Evolutionary conservation across 2,113 vertebrate species (phyloP).

Genomic region (Brienomyrus longianalis): DNA sequence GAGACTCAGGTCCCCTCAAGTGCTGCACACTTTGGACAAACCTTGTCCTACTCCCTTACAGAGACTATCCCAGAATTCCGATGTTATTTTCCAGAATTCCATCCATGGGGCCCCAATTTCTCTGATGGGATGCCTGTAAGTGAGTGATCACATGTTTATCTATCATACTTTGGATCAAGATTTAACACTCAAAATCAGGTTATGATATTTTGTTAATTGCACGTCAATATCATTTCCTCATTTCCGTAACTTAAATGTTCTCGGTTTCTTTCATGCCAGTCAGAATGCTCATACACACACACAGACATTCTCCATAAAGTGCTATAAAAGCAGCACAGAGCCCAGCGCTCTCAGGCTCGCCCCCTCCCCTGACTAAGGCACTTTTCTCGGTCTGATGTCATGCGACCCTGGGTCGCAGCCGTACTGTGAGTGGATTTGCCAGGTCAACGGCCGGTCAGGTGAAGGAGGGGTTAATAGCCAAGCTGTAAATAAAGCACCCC

Average conservation of each 20-base stretch:
- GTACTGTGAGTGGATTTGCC: neutral
- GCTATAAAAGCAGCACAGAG: neutral
- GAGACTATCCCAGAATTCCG: slow-evolving; percentile 11
- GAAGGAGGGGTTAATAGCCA: neutral
- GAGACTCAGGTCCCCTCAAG: neutral
- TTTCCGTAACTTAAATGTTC: neutral
- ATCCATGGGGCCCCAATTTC: neutral
- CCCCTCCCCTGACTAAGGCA: neutral
- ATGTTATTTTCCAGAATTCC: slow-evolving; percentile 16
- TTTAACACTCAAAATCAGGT: neutral
- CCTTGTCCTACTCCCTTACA: too few relatives aligned
- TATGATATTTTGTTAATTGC: neutral
- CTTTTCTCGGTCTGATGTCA: neutral
- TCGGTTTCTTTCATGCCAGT: neutral
- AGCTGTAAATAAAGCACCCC: neutral
- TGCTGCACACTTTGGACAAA: neutral
- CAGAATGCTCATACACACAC: slow-evolving; percentile 16
- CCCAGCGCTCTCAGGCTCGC: neutral
- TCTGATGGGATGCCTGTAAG: neutral
- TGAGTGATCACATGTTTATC: neutral
- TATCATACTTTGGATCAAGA: neutral
- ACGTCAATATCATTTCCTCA: neutral
- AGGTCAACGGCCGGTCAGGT: slow-evolving; percentile 3
- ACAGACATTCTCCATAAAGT: neutral
- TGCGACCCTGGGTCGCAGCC: neutral